Percentiles rank a stretch among this genome's conserved stretches.
These are phyloP conservation scores for Lytechinus variegatus DNA, from an alignment of 35 echinoderm and acorn worm genomes.

Conservation along the genomic window DNA sequence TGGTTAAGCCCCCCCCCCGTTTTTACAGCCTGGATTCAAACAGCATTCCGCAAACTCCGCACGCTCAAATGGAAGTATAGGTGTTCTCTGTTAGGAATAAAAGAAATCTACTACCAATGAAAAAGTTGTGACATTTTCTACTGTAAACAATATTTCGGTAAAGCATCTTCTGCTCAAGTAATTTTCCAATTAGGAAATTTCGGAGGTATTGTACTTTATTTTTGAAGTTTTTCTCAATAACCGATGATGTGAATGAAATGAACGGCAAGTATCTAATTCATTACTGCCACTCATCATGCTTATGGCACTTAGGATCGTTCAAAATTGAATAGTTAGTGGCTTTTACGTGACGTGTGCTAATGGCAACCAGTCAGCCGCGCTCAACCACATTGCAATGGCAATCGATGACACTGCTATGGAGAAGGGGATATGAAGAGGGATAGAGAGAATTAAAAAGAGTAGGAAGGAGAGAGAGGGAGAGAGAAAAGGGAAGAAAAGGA, in stretches of 20 bases:
- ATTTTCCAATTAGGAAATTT: neutral
- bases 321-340: neutral
- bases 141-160: neutral
- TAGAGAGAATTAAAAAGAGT: too few species aligned
- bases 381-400: neutral
- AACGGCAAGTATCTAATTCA: neutral
- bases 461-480: too few species aligned
- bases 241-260: neutral
- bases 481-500: neutral
- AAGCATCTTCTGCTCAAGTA: neutral
- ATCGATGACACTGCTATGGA: neutral
- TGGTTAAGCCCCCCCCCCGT: too few species aligned
- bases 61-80: too few species aligned
- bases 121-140: neutral
- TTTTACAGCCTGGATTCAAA: too few species aligned
- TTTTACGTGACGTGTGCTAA: neutral
- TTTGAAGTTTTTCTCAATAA: neutral
- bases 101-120: too few species aligned
- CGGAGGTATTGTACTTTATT: neutral
- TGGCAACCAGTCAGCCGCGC: neutral
- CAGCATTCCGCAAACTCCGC: too few species aligned
- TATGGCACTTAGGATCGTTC: neutral
- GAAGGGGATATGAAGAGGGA: too few species aligned
- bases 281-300: neutral
- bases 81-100: too few species aligned